A percentile compares a stretch with the other conserved stretches of the same genome.
Evolutionary conservation across 2,888 invertebrate species (phyloP).

Genomic region (Cheilosia scutellata): DNA sequence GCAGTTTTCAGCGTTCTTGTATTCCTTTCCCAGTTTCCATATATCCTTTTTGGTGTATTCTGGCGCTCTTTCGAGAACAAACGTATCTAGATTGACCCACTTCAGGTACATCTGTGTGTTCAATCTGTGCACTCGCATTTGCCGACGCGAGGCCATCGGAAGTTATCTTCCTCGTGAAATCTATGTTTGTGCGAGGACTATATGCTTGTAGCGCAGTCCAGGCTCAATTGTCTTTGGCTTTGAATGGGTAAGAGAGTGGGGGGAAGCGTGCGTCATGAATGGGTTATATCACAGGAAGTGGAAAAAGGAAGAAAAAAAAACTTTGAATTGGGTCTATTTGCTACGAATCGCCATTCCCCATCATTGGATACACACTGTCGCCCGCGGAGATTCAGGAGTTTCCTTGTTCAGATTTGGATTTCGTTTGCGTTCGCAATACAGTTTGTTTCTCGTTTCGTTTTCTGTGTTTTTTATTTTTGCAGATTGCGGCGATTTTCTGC

Average conservation of each 20-base stretch:
- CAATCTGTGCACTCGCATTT: conserved; percentile 67
- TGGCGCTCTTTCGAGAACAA: conserved; percentile 54
- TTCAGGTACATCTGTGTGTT: conserved; percentile 72
- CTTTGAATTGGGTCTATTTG: conserved; percentile 69
- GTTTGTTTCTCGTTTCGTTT: conserved; percentile 35
- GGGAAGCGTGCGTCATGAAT: conserved; percentile 54
- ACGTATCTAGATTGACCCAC: conserved; percentile 74
- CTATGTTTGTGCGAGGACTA: conserved; percentile 43
- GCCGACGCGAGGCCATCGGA: conserved; percentile 60
- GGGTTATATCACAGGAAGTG: conserved; percentile 72
- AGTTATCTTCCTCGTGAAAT: conserved; percentile 62
- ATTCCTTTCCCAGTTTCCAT: conserved; percentile 19
- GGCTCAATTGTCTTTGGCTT: conserved; percentile 62
- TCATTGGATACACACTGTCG: conserved; percentile 62
- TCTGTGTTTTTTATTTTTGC: conserved; percentile 25
- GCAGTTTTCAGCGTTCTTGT: conserved; percentile 26
- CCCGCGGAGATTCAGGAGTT: conserved; percentile 49
- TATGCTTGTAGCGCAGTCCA: conserved; percentile 40
- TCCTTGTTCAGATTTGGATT: conserved; percentile 69
- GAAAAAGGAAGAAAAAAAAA: conserved; percentile 29
- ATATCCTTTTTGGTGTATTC: conserved; percentile 15
- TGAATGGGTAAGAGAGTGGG: conserved; percentile 22
- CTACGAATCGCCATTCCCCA: conserved; percentile 61
- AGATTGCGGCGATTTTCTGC: conserved; percentile 47
- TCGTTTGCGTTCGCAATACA: conserved; percentile 54